Conservation (phyloP, 1,140 invertebrate genomes). For the Archivesica marissinica region DNA sequence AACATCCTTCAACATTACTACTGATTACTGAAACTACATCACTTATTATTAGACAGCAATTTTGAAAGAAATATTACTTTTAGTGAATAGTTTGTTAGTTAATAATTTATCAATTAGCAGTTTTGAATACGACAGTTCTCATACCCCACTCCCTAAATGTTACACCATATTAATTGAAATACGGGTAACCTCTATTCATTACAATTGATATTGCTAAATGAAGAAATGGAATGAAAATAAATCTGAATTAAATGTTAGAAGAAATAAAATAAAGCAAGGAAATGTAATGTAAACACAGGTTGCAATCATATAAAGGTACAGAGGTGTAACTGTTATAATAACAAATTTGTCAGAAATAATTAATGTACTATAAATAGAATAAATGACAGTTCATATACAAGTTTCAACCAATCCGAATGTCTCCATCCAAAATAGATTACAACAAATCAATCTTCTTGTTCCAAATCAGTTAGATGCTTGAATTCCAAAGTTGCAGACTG, state of each 20-base stretch:
- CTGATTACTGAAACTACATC: too few species aligned
- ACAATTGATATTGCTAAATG: neutral
- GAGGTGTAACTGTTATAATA: neutral
- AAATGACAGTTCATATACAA: neutral
- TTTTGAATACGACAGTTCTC: neutral
- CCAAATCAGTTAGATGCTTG: conserved; percentile 42
- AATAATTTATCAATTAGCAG: too few species aligned
- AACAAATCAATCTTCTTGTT: conserved; percentile 25
- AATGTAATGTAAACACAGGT: neutral
- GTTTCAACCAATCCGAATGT: neutral
- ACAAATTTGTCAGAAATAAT: neutral
- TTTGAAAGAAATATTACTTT: too few species aligned
- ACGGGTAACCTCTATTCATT: too few species aligned
- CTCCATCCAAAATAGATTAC: neutral
- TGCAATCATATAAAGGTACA: neutral
- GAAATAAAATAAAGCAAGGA: neutral
- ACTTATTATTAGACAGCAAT: too few species aligned
- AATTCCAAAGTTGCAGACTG: conserved; percentile 22
- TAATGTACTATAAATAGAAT: conserved; percentile 13
- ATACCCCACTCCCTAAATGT: too few species aligned
- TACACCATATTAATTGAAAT: too few species aligned
- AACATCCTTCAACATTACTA: too few species aligned
- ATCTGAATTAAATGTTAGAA: neutral
- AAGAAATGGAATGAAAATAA: neutral
- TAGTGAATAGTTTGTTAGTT: too few species aligned